phyloP scores from a whole-genome alignment of 2,888 invertebrate species.

The Diaphora mendica region DNA sequence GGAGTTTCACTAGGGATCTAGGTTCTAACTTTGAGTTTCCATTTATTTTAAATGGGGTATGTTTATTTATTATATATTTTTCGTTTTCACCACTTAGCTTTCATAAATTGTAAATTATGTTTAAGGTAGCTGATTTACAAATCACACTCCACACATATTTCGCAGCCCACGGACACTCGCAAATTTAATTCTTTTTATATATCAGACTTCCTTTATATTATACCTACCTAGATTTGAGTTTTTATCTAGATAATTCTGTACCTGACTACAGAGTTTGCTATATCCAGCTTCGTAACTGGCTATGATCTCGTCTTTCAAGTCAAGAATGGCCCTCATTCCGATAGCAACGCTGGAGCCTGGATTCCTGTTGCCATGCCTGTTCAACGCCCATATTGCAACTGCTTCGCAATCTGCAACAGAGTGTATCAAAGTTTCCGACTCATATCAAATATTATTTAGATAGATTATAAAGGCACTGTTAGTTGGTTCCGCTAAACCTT shows the following conservation, averaged over 20 bases:
- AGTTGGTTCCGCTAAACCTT: not conserved
- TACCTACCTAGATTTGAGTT: no score
- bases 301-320: slow-evolving; percentile 87
- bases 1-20: no score
- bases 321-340: slow-evolving; percentile 83
- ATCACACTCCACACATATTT: no score
- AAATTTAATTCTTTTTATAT: no score
- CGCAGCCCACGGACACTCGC: no score
- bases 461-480: not conserved
- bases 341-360: slow-evolving; percentile 85
- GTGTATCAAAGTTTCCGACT: not conserved
- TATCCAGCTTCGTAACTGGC: slow-evolving; percentile 85
- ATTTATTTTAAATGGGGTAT: no score
- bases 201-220: no score
- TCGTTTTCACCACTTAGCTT: not conserved
- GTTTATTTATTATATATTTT: not conserved
- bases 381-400: slow-evolving; percentile 90
- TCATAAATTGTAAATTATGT: no score
- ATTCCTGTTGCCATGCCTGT: slow-evolving; percentile 90
- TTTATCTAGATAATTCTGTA: slow-evolving; percentile 25
- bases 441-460: not conserved
- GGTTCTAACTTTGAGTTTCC: no score
- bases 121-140: no score
- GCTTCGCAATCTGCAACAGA: slow-evolving; percentile 88
- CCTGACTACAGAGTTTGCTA: slow-evolving; percentile 75